Evolutionary conservation across 2,888 invertebrate species (phyloP).

Genomic region (Chouioia cunea): DNA sequence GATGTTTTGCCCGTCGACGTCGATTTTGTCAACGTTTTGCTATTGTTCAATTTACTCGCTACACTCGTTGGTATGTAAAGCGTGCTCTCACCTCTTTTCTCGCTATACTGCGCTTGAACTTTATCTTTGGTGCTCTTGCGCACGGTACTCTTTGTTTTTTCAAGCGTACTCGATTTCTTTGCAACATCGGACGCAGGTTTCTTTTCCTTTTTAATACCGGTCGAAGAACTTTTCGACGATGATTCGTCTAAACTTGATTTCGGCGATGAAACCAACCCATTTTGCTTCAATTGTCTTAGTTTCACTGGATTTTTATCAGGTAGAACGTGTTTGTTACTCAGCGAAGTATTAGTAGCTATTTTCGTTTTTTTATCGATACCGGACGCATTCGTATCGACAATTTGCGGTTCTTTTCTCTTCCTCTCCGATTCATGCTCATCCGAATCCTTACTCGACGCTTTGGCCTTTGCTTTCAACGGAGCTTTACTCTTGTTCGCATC

Average conservation of each 20-base stretch:
- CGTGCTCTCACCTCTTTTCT: slow-evolving; percentile 60
- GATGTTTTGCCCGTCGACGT: slow-evolving; percentile 10
- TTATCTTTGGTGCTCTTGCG: slow-evolving; percentile 42
- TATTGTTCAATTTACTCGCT: slow-evolving; percentile 19
- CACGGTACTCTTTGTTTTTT: not conserved
- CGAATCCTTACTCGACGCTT: slow-evolving; percentile 1
- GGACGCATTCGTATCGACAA: slow-evolving; percentile 16
- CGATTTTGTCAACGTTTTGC: slow-evolving; percentile 9
- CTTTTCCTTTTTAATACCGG: not conserved
- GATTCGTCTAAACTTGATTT: slow-evolving; percentile 30
- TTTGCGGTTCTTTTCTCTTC: slow-evolving; percentile 20
- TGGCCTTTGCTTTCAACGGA: slow-evolving; percentile 12
- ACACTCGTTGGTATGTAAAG: slow-evolving; percentile 56
- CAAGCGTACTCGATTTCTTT: not conserved
- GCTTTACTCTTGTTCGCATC: slow-evolving; percentile 36
- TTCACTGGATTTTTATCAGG: slow-evolving; percentile 41
- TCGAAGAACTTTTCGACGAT: not conserved
- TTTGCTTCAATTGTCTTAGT: slow-evolving; percentile 13
- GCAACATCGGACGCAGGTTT: too few species aligned
- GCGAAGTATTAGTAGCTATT: not conserved
- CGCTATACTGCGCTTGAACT: slow-evolving; percentile 49
- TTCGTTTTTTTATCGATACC: slow-evolving; percentile 21
- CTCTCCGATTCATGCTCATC: slow-evolving; percentile 28
- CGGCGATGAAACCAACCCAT: not conserved
- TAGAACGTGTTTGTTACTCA: slow-evolving; percentile 14